Conservation (phyloP, 2,797 vertebrate species). For the Smutsia gigantea region DNA sequence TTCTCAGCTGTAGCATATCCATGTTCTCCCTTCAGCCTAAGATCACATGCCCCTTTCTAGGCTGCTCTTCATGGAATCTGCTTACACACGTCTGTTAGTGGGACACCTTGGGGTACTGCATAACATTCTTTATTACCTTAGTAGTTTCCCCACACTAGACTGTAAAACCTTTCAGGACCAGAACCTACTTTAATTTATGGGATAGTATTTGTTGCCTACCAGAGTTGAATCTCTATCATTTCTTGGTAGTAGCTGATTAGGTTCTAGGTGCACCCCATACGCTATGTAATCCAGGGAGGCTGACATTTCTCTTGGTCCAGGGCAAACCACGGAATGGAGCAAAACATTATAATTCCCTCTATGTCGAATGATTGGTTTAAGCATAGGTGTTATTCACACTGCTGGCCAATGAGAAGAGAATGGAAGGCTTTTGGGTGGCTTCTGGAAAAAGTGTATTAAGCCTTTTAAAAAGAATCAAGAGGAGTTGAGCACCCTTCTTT, state of each 20-base stretch:
- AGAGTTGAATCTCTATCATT: neutral
- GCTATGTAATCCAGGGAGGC: neutral
- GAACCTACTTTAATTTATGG: neutral
- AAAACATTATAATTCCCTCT: neutral
- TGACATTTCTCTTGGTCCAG: neutral
- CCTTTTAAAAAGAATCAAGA: neutral
- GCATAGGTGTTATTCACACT: neutral
- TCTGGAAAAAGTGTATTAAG: neutral
- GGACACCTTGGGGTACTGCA: neutral
- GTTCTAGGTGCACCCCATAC: rapidly evolving
- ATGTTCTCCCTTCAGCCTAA: neutral
- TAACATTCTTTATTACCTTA: neutral
- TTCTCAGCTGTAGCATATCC: neutral
- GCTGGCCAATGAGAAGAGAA: neutral
- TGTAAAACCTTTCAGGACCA: neutral
- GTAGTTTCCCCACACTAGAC: neutral
- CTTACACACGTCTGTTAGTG: neutral
- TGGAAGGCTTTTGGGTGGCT: neutral
- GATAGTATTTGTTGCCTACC: neutral
- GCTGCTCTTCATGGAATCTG: neutral
- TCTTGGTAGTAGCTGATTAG: neutral
- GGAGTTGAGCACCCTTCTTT: neutral
- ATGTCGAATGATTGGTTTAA: neutral
- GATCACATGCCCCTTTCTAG: neutral
- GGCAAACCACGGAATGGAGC: neutral